Evolutionary conservation across 2,113 vertebrate genomes (phyloP), one percentile per base, ranked within the genome.

Genomic region (Lophotis ruficrista): DNA sequence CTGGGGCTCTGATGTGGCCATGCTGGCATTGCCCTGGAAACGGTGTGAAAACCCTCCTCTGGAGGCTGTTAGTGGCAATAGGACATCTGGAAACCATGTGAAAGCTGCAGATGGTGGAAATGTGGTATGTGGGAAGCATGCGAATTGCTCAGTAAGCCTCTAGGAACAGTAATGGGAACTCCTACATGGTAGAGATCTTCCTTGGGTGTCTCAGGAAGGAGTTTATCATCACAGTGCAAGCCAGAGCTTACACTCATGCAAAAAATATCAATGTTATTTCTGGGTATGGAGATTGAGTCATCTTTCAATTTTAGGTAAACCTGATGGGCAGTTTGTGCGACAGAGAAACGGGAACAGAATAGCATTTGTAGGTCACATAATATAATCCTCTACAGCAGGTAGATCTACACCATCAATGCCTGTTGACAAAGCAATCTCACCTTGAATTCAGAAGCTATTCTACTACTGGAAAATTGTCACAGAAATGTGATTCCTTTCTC

Each of bases 61-160:
- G 70, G 69, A 61, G 71, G 57, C 57, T 94, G 85, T 66, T 92
- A 27, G 64, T 70, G 76, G 94, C 72, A 31, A 38, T 7, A 27
- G 83, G 89, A 93, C 79, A 95, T 77, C 90, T 96, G 94, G 92
- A 90, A 93, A 77, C 50, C 76, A 88, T 1, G 14, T 58, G 83
- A 84, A 77, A 86, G 69, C 83, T 92, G 83, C 93, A 96, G 94
- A 88, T 92, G 93, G 94, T 95, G 68, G 62, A 77, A 94, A 93
- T 86, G 47, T 92, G 93, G 86, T 90, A 86, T 2, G 91, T 96
- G 90, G 86, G 95, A 92, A 89, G 93, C 69, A 73, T 93, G 62
- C 17, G 79, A 97, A 90, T 83, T 92, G 90, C 95, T 95, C 93
- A 92, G 83, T 92, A 90, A 96, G 90, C 68, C 86, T 92, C 79